Conservation (phyloP, 2,888 invertebrate genomes). For the Beris chalybata region DNA sequence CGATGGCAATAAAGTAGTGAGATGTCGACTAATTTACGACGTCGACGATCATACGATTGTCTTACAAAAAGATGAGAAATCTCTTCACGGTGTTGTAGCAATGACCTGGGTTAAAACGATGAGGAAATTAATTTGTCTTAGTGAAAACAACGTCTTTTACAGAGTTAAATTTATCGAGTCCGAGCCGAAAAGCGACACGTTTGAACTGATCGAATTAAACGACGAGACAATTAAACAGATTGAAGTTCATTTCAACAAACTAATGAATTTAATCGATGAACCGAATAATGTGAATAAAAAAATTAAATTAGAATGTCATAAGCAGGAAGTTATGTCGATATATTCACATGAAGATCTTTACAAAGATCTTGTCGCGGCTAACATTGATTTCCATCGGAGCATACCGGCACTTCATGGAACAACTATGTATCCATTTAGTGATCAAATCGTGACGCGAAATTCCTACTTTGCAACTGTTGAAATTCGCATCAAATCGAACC, state of each 20-base stretch:
- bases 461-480: constrained; percentile 32
- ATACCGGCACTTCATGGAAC: not conserved
- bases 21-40: constrained; percentile 45
- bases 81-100: constrained; percentile 48
- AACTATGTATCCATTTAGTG: constrained; percentile 13
- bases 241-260: constrained; percentile 1
- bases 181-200: not conserved
- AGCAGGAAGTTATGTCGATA: constrained; percentile 24
- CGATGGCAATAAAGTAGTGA: constrained; percentile 46
- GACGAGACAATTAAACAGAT: constrained; percentile 13
- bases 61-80: constrained; percentile 44
- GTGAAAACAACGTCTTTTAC: constrained; percentile 53
- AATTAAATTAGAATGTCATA: constrained; percentile 16
- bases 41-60: constrained; percentile 42
- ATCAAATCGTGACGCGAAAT: constrained; percentile 5
- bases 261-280: constrained; percentile 11
- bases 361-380: constrained; percentile 1
- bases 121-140: constrained; percentile 49
- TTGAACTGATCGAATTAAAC: constrained; percentile 14
- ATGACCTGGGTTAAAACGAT: constrained; percentile 49
- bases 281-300: constrained; percentile 14
- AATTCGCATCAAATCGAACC: constrained; percentile 23
- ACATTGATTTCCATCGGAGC: constrained; percentile 4
- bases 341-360: not conserved
- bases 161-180: constrained; percentile 41